Evolutionary conservation across 2,113 vertebrate genomes (phyloP).

Genomic region (Oncorhynchus clarkii): DNA sequence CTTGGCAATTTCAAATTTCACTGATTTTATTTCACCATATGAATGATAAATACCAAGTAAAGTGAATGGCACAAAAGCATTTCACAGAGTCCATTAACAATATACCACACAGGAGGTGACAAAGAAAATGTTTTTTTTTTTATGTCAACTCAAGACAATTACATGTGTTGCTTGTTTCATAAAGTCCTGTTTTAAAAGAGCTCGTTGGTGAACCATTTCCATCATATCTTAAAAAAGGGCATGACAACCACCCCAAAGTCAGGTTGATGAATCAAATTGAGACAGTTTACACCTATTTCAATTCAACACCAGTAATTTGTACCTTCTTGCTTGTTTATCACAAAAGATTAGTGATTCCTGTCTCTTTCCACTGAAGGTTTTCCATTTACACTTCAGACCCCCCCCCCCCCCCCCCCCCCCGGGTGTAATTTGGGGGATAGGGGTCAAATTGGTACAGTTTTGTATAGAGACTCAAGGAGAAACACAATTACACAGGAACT

Average conservation of each 20-base stretch:
- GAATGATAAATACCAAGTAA: neutral
- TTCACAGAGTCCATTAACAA: slow-evolving; percentile 23
- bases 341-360: neutral
- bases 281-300: neutral
- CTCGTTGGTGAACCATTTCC: slow-evolving; percentile 19
- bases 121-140: slow-evolving; percentile 62
- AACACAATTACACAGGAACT: slow-evolving; percentile 6
- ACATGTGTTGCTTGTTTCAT: slow-evolving; percentile 62
- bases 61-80: neutral
- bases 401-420: neutral
- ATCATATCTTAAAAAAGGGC: neutral
- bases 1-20: no score
- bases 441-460: neutral
- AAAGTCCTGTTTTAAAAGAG: slow-evolving; percentile 42
- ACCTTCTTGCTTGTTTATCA: neutral
- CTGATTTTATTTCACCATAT: neutral
- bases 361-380: slow-evolving; percentile 8
- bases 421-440: neutral
- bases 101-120: slow-evolving; percentile 37
- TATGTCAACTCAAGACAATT: slow-evolving; percentile 63
- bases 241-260: no score
- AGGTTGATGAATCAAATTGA: no score
- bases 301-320: neutral
- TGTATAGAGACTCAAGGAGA: neutral
- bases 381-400: slow-evolving; percentile 30